These are phyloP conservation scores for Catharus fuscescens DNA, from an alignment of 2,113 vertebrate genomes.

Conservation along the genomic window DNA sequence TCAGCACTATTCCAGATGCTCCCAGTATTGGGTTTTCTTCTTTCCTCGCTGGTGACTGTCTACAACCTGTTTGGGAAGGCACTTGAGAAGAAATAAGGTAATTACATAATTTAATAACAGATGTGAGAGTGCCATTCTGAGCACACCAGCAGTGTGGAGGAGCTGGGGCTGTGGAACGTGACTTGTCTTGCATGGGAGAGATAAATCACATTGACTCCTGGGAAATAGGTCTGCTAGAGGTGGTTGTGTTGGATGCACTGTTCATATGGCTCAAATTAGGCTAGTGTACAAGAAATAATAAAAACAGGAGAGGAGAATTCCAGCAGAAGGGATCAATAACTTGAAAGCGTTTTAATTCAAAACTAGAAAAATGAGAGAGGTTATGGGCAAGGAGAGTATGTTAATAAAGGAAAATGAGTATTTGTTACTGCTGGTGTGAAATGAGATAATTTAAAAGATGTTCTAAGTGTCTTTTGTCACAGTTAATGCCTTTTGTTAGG, in stretches of 20 bases:
- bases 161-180: conserved; percentile 30
- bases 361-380: conserved; percentile 32
- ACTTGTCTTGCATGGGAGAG: background rate
- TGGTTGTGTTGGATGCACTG: background rate
- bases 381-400: conserved; percentile 25
- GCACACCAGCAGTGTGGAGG: background rate
- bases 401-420: conserved; percentile 62
- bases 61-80: conserved; percentile 9
- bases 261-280: background rate
- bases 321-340: conserved; percentile 31
- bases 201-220: background rate
- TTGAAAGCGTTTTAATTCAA: conserved; percentile 29
- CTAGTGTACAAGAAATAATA: background rate
- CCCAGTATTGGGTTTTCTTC: background rate
- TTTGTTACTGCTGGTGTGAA: conserved; percentile 57
- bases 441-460: conserved; percentile 59
- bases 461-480: conserved; percentile 50
- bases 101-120: conserved; percentile 57
- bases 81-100: conserved; percentile 40
- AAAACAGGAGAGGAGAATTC: background rate
- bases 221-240: background rate
- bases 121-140: conserved; percentile 1
- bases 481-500: conserved; percentile 48
- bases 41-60: background rate
- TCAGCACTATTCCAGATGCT: background rate